Conservation (phyloP, 2,113 vertebrate genomes). For the Ailuropoda melanoleuca region DNA sequence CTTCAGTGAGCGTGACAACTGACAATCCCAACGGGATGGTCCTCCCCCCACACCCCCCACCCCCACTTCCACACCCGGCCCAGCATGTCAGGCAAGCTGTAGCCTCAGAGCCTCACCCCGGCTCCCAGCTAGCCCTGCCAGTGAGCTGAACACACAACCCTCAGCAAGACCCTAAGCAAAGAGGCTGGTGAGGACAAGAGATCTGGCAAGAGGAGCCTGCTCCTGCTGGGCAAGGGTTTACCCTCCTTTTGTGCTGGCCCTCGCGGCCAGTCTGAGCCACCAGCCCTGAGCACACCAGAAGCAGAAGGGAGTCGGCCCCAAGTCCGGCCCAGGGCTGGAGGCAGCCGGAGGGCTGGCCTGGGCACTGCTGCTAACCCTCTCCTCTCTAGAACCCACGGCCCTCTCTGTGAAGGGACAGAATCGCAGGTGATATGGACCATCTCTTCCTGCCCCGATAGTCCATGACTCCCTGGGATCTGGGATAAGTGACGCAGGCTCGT, state of each 20-base stretch:
- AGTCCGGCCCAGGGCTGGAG: background rate
- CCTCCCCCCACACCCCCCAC: background rate
- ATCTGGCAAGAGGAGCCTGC: background rate
- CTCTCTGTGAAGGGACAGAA: background rate
- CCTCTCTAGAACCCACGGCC: accelerated
- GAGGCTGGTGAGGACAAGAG: accelerated
- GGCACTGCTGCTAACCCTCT: background rate
- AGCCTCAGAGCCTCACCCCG: background rate
- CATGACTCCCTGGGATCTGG: background rate
- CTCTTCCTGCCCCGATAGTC: accelerated
- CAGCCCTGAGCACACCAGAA: background rate
- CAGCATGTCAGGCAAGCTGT: background rate
- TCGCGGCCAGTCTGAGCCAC: accelerated
- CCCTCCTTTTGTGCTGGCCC: background rate
- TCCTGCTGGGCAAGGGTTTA: accelerated
- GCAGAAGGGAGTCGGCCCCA: accelerated
- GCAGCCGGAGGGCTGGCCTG: accelerated
- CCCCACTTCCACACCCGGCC: background rate
- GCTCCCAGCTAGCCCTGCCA: background rate
- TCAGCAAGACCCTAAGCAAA: background rate
- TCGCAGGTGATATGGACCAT: accelerated
- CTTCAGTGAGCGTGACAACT: background rate
- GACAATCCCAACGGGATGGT: accelerated
- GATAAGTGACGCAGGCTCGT: accelerated
- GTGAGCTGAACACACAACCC: accelerated